Conservation (phyloP, 2,888 invertebrate genomes). For the Endotricha flammealis region DNA sequence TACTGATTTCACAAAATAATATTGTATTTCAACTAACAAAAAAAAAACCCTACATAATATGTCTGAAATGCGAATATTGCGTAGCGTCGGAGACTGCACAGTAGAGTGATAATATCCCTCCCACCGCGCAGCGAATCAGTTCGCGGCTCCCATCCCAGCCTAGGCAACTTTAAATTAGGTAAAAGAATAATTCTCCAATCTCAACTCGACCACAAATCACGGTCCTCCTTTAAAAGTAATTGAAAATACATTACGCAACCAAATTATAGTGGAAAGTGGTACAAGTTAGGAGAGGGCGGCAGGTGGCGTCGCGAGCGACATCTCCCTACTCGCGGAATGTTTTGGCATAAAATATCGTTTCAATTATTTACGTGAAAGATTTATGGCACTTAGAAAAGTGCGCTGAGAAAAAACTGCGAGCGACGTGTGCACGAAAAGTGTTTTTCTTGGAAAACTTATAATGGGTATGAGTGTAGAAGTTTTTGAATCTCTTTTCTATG, state of each 20-base stretch:
- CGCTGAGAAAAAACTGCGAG: constrained; percentile 74
- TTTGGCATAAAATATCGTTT: constrained; percentile 80
- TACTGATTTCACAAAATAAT: too few species aligned
- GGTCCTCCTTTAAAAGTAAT: constrained; percentile 70
- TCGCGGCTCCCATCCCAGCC: constrained; percentile 18
- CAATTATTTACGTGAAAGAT: constrained; percentile 79
- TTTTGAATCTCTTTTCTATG: constrained; percentile 76
- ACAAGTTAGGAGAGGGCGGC: constrained; percentile 70
- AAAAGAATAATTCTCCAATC: constrained; percentile 66
- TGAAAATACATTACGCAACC: constrained; percentile 79
- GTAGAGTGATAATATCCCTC: too few species aligned
- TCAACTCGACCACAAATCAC: constrained; percentile 71
- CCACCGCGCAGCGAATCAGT: constrained; percentile 6
- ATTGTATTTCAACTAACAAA: too few species aligned
- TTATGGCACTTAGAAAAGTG: constrained; percentile 78
- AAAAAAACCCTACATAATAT: too few species aligned
- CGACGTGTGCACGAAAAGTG: constrained; percentile 77
- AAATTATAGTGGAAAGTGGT: constrained; percentile 78
- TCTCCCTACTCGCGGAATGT: constrained; percentile 72
- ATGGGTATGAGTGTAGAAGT: constrained; percentile 74
- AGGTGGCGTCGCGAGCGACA: constrained; percentile 59
- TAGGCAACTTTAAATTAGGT: constrained; percentile 61
- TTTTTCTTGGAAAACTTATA: constrained; percentile 77
- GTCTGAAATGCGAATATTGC: too few species aligned
- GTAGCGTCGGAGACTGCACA: too few species aligned